These are phyloP conservation scores for cat (Felis catus) DNA, from an alignment of 2,113 vertebrate genomes.

Conservation along the genomic window DNA sequence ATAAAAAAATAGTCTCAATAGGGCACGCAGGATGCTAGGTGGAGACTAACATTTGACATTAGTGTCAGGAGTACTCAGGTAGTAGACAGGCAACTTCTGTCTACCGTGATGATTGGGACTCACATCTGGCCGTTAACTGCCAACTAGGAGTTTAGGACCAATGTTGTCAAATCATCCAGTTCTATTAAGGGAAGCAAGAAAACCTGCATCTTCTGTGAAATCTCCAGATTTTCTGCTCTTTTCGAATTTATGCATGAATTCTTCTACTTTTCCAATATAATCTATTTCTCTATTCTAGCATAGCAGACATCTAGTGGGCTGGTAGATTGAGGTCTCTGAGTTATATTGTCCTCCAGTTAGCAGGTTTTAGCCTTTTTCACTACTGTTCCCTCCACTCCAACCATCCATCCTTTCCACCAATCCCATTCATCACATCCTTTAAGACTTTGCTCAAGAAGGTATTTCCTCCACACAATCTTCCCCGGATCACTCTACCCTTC, in stretches of 20 bases:
- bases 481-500: neutral
- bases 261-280: neutral
- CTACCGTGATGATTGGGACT: neutral
- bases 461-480: neutral
- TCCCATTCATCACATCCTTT: neutral
- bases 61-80: neutral
- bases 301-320: neutral
- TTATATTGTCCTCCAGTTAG: neutral
- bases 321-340: neutral
- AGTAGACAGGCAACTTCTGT: neutral
- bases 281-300: neutral
- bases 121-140: neutral
- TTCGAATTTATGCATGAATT: neutral
- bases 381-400: accelerated
- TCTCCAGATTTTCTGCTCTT: neutral
- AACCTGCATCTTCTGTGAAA: neutral
- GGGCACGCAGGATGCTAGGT: neutral
- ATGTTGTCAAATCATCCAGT: neutral
- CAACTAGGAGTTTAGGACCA: neutral
- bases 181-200: neutral
- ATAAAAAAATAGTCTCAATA: neutral
- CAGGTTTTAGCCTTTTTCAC: neutral
- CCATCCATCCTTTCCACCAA: neutral
- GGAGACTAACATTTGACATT: neutral
- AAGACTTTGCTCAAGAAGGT: neutral